phyloP scores from a whole-genome alignment of 2,797 vertebrate species.

The Gymnocypris eckloni region DNA sequence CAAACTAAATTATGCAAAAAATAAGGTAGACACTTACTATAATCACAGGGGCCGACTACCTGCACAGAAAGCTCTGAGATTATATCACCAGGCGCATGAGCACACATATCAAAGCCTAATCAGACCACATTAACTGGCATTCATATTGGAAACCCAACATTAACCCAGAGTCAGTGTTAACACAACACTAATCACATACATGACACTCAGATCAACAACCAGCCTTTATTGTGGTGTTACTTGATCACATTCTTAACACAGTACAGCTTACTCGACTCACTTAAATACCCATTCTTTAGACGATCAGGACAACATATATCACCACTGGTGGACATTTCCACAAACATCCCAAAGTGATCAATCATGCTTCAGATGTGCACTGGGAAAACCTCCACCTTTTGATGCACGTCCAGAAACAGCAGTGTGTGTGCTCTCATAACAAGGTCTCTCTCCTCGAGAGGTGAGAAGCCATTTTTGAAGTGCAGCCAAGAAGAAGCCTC shows the following conservation, averaged over 20 bases:
- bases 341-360: conserved; percentile 58
- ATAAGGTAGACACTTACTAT: neutral
- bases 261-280: conserved; percentile 47
- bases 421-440: conserved; percentile 43
- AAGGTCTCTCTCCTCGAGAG: conserved; percentile 40
- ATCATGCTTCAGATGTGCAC: conserved; percentile 39
- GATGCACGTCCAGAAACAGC: conserved; percentile 54
- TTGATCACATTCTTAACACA: conserved; percentile 50
- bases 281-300: conserved; percentile 53
- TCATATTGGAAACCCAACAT: conserved; percentile 14
- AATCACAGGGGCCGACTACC: neutral
- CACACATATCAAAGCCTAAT: conserved; percentile 1
- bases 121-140: neutral
- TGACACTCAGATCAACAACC: conserved; percentile 25
- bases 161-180: neutral
- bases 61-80: conserved; percentile 2
- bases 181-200: conserved; percentile 4
- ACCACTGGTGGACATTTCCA: conserved; percentile 48
- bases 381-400: conserved; percentile 50
- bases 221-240: conserved; percentile 43
- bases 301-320: conserved; percentile 50
- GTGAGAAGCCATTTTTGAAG: conserved; percentile 58
- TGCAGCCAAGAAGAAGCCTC: conserved; percentile 53
- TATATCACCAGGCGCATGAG: neutral
- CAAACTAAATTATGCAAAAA: neutral